These are phyloP conservation scores for Campoletis raptor DNA, from an alignment of 2,888 invertebrate species.

Conservation along the genomic window DNA sequence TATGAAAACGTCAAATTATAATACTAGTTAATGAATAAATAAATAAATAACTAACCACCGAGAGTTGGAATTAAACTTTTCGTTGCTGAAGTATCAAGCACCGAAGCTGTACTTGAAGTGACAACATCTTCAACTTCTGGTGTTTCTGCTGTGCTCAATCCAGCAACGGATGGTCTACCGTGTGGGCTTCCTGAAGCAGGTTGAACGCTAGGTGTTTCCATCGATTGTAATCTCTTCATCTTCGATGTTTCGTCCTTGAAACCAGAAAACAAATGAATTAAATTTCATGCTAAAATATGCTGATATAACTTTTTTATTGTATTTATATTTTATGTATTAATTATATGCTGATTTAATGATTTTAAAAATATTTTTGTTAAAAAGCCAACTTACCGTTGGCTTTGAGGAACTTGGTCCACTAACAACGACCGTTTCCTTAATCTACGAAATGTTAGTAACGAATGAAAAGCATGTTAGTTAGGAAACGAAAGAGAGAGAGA, in stretches of 20 bases:
- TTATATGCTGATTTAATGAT: too few relatives aligned
- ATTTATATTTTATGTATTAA: too few relatives aligned
- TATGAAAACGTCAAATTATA: not conserved
- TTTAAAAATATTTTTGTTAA: not conserved
- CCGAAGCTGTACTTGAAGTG: slow-evolving; percentile 71
- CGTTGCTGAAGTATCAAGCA: slow-evolving; percentile 76
- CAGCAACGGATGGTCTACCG: slow-evolving; percentile 79
- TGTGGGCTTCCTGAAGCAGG: slow-evolving; percentile 77
- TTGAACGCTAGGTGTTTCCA: slow-evolving; percentile 76
- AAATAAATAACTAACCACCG: slow-evolving; percentile 74
- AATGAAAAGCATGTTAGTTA: slow-evolving; percentile 73
- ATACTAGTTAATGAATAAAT: not conserved
- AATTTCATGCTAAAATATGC: not conserved
- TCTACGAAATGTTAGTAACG: slow-evolving; percentile 75
- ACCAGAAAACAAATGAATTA: slow-evolving; percentile 12
- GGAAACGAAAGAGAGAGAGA: slow-evolving; percentile 3
- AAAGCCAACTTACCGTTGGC: slow-evolving; percentile 80
- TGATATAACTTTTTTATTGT: not conserved
- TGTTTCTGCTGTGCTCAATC: slow-evolving; percentile 77
- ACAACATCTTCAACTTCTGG: slow-evolving; percentile 80
- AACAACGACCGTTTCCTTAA: slow-evolving; percentile 77
- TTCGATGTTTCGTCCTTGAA: slow-evolving; percentile 79
- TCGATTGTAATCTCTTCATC: slow-evolving; percentile 79
- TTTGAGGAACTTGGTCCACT: slow-evolving; percentile 82
- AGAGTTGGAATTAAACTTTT: slow-evolving; percentile 80